Evolutionary conservation across 1,140 invertebrate genomes (phyloP).

Genomic region (Mercenaria mercenaria): DNA sequence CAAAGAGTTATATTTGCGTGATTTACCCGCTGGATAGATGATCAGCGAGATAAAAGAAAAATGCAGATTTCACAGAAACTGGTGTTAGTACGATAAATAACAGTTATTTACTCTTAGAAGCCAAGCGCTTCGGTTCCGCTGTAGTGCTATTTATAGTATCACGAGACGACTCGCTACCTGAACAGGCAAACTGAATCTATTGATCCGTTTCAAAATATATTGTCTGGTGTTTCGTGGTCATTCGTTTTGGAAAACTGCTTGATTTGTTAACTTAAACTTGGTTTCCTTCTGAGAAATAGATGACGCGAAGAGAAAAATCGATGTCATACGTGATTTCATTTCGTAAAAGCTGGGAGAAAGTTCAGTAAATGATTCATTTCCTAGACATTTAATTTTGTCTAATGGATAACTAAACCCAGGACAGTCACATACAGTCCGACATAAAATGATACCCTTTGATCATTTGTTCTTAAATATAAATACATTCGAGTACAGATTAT

Average conservation of each 20-base stretch:
- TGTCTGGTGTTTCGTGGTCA: not conserved
- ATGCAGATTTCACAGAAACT: not conserved
- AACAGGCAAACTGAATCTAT: not conserved
- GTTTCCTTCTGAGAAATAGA: not conserved
- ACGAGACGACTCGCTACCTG: not conserved
- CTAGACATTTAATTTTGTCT: conserved; percentile 15
- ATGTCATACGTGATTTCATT: not conserved
- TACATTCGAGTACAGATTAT: no score
- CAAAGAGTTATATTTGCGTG: not conserved
- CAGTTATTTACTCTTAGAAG: not conserved
- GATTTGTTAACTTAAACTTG: not conserved
- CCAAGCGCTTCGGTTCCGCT: not conserved
- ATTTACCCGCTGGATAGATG: not conserved
- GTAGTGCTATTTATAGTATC: not conserved
- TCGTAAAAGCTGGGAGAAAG: not conserved
- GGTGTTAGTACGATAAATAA: not conserved
- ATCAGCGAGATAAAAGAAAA: not conserved
- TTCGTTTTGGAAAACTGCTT: not conserved
- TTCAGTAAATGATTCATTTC: not conserved
- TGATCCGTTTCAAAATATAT: not conserved
- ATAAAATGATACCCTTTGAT: no score
- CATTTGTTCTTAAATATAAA: no score
- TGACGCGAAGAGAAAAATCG: not conserved
- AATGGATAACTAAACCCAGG: not conserved
- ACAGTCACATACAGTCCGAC: no score